Percentiles rank a stretch among this genome's conserved stretches.
Conservation (phyloP, 2,888 invertebrate genomes). For the Acleris cristana region DNA sequence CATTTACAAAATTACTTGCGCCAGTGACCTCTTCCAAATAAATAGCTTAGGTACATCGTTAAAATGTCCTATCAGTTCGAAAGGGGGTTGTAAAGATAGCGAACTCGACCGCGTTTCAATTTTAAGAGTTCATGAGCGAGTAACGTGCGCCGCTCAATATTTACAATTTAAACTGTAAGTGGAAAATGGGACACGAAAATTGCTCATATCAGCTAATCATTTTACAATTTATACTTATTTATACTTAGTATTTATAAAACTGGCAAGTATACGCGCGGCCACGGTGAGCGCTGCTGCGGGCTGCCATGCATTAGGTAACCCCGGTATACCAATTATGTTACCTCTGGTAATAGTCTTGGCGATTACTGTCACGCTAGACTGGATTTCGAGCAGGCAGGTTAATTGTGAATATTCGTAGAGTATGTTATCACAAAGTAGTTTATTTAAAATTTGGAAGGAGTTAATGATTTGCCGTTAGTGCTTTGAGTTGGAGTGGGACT, state of each 20-base stretch:
- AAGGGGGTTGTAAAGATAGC: conserved; percentile 27
- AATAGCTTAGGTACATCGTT: conserved; percentile 11
- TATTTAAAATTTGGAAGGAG: neutral
- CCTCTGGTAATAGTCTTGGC: conserved; percentile 34
- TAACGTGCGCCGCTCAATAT: conserved; percentile 8
- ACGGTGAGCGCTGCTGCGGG: conserved; percentile 3
- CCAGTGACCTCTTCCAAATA: conserved; percentile 6
- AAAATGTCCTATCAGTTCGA: conserved; percentile 23
- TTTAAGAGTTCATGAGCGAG: conserved; percentile 10
- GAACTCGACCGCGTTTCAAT: conserved; percentile 20
- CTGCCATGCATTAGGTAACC: conserved; percentile 36
- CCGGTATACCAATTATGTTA: conserved; percentile 33
- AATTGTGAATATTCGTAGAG: conserved; percentile 24
- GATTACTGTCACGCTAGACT: conserved; percentile 36
- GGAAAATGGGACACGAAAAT: conserved; percentile 22
- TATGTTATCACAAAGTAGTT: conserved; percentile 23
- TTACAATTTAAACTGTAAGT: conserved; percentile 1
- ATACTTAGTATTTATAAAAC: conserved; percentile 26
- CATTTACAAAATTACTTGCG: neutral
- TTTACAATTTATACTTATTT: conserved; percentile 18
- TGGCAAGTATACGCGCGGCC: neutral
- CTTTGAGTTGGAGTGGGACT: no score
- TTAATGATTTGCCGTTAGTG: no score
- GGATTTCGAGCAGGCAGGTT: conserved; percentile 33
- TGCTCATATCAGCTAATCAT: conserved; percentile 23